phyloP scores from a whole-genome alignment of 2,113 vertebrate genomes.

The Notarius quadriscutis region DNA sequence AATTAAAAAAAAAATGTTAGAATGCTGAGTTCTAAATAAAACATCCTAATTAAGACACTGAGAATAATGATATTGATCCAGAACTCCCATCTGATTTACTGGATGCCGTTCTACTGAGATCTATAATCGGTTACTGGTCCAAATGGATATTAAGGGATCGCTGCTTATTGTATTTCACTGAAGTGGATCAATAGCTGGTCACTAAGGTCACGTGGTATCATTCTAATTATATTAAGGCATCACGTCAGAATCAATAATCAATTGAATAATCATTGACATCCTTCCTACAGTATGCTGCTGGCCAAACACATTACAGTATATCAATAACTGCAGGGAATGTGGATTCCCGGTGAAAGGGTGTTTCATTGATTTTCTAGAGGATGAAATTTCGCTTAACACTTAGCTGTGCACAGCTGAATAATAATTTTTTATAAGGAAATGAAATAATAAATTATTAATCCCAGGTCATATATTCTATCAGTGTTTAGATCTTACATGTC shows the following conservation, averaged over 20 bases:
- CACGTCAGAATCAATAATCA: constrained; percentile 31
- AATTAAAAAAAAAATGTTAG: background rate
- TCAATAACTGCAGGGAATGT: constrained; percentile 33
- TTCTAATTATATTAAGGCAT: constrained; percentile 34
- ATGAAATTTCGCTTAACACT: constrained; percentile 51
- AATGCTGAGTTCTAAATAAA: background rate
- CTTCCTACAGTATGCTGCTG: background rate
- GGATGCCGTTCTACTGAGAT: background rate
- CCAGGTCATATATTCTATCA: constrained; percentile 40
- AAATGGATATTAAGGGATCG: background rate
- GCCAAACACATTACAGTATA: constrained; percentile 26
- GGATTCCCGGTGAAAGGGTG: constrained; percentile 30
- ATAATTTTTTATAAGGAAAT: constrained; percentile 43
- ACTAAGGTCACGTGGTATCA: constrained; percentile 11
- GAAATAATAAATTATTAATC: constrained; percentile 52
- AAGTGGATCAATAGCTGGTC: constrained; percentile 10
- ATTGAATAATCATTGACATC: constrained; percentile 31
- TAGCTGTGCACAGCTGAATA: constrained; percentile 39
- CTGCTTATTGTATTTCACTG: constrained; percentile 8
- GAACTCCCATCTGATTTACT: background rate
- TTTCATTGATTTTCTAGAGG: constrained; percentile 47
- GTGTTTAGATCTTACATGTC: constrained; percentile 47
- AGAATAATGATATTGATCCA: background rate
- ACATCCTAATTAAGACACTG: background rate
- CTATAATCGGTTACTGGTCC: background rate